Base-by-base conservation (phyloP, 2,113 vertebrate genomes). In the Origma solitaria region DNA sequence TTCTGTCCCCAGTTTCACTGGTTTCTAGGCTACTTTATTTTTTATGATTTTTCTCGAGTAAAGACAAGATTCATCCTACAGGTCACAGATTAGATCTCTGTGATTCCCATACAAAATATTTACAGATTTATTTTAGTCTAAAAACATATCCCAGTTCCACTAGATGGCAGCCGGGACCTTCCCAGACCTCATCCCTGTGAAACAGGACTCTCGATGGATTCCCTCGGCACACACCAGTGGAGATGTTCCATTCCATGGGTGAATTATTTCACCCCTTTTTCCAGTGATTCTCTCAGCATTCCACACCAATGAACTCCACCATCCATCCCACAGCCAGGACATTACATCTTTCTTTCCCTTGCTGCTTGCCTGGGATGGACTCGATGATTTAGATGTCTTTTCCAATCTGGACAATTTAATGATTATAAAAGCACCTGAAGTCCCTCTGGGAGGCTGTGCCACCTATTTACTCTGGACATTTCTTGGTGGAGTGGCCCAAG, bases 121-220 rank as follows among this genome's bases (percentile, higher is more conserved):
- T 35, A 13, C 18, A 1, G 7, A 22, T 53, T 68, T 80, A 49
- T 83, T 89, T 86, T 5, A 27, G 9, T 10, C 14, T 45, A 13
- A 33, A 72, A 6, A 8, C 9, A 11, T 9, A 16, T 14, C 42
- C 30, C 2, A 4, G 4, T 16, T 80, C 95, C 96, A 93, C 95
- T 97, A 97, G 96, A 57, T 96, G 96, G 96, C 96, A 93, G 85
- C 47, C 18, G 6, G 90, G 56, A 75, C 72, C 72, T 56, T 88
- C 82, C 38, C 10, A 71, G 38, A 19, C 1, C 54, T n/a, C 38
- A 16, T 21, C 47, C 54, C 18, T 0, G 30, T 15, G 30, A 11
- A n/a, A 7, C 18, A 0, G 1, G 24, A 2, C 30, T 11, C 17
- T 23, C 4, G n/a, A 11, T 0, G 0, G 47, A 35, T 70, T 92